These are phyloP conservation scores for Tetropium fuscum DNA, from an alignment of 2,888 invertebrate genomes.

Conservation along the genomic window DNA sequence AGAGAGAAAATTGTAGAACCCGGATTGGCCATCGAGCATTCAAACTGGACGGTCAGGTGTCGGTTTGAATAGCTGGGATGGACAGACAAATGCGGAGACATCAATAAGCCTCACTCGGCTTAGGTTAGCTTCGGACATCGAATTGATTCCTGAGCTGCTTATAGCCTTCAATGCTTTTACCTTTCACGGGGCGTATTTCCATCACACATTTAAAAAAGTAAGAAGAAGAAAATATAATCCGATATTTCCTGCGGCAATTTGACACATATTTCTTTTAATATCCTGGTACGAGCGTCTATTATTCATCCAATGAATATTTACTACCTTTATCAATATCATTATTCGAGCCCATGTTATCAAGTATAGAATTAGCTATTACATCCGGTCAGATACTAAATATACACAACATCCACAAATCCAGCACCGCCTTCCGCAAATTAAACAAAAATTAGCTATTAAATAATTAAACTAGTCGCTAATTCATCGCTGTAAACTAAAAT, in stretches of 20 bases:
- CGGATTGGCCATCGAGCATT: slow-evolving; percentile 16
- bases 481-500: too few species aligned
- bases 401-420: too few species aligned
- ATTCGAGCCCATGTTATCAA: too few species aligned
- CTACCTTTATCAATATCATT: too few species aligned
- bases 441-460: too few species aligned
- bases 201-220: not conserved
- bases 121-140: slow-evolving; percentile 42
- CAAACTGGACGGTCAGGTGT: slow-evolving; percentile 50
- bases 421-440: too few species aligned
- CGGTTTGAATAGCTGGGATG: slow-evolving; percentile 46
- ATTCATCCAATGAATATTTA: too few species aligned
- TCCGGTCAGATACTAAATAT: too few species aligned
- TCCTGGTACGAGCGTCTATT: slow-evolving; percentile 6
- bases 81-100: slow-evolving; percentile 57
- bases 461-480: too few species aligned
- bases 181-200: slow-evolving; percentile 2
- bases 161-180: slow-evolving; percentile 27
- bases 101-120: slow-evolving; percentile 58
- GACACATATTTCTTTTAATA: slow-evolving; percentile 27
- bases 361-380: too few species aligned
- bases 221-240: slow-evolving; percentile 21
- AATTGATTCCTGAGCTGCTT: slow-evolving; percentile 52
- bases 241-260: slow-evolving; percentile 25
- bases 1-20: slow-evolving; percentile 18